Conservation (phyloP, 2,888 invertebrate species). For the Arge pagana region DNA sequence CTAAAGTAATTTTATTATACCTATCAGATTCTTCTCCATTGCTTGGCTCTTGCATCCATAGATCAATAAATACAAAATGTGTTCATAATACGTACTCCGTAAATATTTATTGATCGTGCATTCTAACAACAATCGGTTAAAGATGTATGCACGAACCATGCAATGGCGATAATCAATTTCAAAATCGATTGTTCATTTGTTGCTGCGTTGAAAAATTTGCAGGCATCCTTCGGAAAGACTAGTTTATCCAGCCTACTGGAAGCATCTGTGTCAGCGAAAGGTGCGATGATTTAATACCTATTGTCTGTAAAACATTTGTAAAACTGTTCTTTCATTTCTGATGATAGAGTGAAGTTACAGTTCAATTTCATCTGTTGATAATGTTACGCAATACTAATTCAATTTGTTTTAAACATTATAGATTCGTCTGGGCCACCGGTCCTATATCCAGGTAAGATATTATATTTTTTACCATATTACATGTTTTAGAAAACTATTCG, state of each 20-base stretch:
- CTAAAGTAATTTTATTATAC: slow-evolving; percentile 49
- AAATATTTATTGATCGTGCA: too few species aligned
- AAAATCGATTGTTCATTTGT: too few species aligned
- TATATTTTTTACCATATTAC: slow-evolving; percentile 1
- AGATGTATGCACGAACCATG: too few species aligned
- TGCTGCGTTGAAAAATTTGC: slow-evolving; percentile 30
- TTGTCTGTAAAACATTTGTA: slow-evolving; percentile 3
- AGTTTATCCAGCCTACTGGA: slow-evolving; percentile 57
- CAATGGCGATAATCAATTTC: too few species aligned
- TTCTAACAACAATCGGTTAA: too few species aligned
- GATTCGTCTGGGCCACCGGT: slow-evolving; percentile 47
- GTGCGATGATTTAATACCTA: slow-evolving; percentile 41
- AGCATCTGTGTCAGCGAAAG: slow-evolving; percentile 56
- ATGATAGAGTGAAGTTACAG: background rate
- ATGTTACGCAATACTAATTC: slow-evolving; percentile 14
- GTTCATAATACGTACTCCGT: too few species aligned
- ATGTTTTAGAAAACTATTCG: background rate
- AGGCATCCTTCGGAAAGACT: slow-evolving; percentile 54
- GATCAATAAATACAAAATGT: too few species aligned
- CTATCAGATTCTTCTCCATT: slow-evolving; percentile 4
- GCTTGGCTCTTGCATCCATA: too few species aligned
- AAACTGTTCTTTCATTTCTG: background rate
- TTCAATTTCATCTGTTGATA: slow-evolving; percentile 4
- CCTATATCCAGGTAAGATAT: slow-evolving; percentile 53
- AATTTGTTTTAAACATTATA: slow-evolving; percentile 33